Evolutionary conservation across 2,113 vertebrate species (phyloP).

Genomic region (Ursus arctos): DNA sequence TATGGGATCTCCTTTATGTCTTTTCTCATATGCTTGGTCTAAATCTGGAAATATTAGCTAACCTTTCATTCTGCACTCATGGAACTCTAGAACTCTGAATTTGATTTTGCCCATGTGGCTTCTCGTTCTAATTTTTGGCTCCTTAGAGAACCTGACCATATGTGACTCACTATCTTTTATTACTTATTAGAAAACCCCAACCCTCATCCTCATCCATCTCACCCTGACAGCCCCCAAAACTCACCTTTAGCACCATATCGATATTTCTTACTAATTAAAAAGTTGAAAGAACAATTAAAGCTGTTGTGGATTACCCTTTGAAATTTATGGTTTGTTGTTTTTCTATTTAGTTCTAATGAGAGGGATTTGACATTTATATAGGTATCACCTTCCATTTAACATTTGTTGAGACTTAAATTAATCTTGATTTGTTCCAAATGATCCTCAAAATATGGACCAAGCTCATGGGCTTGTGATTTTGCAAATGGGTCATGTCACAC

Average conservation of each 20-base stretch:
- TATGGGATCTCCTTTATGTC: neutral
- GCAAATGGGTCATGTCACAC: neutral
- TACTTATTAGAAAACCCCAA: neutral
- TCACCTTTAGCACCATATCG: neutral
- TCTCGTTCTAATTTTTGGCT: conserved; percentile 21
- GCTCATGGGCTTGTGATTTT: neutral
- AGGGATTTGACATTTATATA: conserved; percentile 48
- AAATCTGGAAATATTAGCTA: neutral
- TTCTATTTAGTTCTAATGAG: conserved; percentile 34
- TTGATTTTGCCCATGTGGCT: neutral
- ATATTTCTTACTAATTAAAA: conserved; percentile 19
- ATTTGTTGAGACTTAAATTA: conserved; percentile 34
- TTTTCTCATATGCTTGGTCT: neutral
- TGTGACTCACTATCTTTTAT: neutral
- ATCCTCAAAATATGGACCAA: neutral
- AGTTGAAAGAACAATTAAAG: conserved; percentile 39
- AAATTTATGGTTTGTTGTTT: conserved; percentile 48
- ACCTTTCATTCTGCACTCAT: neutral
- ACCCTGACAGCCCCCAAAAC: neutral
- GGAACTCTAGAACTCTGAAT: neutral
- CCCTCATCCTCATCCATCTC: neutral
- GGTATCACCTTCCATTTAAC: neutral
- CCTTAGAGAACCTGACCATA: neutral
- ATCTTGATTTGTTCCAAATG: conserved; percentile 35
- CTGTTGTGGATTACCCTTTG: neutral